Conservation (phyloP, 2,888 invertebrate species). For the Steromphala cineraria region DNA sequence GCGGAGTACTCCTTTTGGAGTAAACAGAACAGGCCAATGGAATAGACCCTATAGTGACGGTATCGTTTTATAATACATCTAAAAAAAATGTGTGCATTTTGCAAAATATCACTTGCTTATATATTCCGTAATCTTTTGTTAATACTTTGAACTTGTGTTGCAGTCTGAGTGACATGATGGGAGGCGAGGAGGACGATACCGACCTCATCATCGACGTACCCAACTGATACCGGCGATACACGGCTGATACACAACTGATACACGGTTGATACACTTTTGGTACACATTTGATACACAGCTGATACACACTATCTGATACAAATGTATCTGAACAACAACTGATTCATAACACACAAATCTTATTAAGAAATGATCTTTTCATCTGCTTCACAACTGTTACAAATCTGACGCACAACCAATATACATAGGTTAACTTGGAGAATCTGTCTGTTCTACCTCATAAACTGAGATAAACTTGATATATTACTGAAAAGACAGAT, state of each 20-base stretch:
- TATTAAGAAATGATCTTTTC: too few species aligned
- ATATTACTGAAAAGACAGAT: too few species aligned
- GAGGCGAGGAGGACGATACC: conserved; percentile 65
- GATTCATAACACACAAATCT: not conserved
- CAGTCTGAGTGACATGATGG: conserved; percentile 30
- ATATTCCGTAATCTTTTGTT: too few species aligned
- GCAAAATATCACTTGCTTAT: too few species aligned
- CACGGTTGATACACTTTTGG: not conserved
- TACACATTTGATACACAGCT: not conserved
- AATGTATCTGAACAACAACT: not conserved
- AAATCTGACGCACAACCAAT: not conserved
- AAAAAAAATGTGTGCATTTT: too few species aligned
- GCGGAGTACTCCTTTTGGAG: too few species aligned
- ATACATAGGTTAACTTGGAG: not conserved
- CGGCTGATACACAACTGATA: not conserved
- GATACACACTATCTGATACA: not conserved
- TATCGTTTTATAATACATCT: too few species aligned
- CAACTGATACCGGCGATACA: conserved; percentile 31
- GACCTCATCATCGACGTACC: conserved; percentile 67
- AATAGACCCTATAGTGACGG: too few species aligned
- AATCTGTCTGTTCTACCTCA: too few species aligned
- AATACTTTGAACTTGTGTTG: too few species aligned
- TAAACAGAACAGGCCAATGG: too few species aligned
- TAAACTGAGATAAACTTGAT: too few species aligned
- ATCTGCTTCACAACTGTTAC: not conserved